Conservation (phyloP, 2,888 invertebrate species). For the Noctua comes region DNA sequence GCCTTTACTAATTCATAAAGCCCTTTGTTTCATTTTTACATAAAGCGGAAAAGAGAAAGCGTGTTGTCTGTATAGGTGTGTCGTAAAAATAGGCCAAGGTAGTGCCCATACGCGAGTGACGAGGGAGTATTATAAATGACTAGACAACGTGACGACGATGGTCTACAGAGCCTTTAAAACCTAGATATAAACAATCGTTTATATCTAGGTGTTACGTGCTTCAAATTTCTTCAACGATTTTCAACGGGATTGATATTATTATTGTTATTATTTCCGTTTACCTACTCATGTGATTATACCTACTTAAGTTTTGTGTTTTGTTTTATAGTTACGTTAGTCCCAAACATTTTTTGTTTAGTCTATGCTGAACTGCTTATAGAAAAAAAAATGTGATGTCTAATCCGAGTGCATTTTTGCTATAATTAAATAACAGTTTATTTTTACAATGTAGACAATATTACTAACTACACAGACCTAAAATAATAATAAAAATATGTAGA, state of each 20-base stretch:
- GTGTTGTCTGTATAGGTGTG: neutral
- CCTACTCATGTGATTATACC: too few relatives aligned
- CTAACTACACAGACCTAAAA: neutral
- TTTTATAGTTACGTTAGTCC: neutral
- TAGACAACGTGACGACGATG: neutral
- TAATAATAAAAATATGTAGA: too few relatives aligned
- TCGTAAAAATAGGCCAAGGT: constrained; percentile 43
- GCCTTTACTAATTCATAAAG: constrained; percentile 13
- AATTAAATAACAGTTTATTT: neutral
- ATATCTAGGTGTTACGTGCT: neutral
- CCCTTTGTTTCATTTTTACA: constrained; percentile 38
- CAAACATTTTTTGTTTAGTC: neutral
- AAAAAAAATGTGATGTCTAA: neutral
- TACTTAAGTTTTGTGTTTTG: neutral
- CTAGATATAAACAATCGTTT: too few relatives aligned
- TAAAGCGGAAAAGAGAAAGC: constrained; percentile 24
- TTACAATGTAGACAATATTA: neutral
- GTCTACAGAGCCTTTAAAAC: too few relatives aligned
- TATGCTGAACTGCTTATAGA: neutral
- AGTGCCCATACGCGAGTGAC: neutral
- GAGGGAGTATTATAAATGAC: neutral
- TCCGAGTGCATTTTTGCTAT: neutral
- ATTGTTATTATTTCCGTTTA: too few relatives aligned
- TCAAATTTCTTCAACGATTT: neutral
- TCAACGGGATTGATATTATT: neutral